These are phyloP conservation scores for Pituophis catenifer DNA, from an alignment of 2,113 vertebrate species.

Conservation along the genomic window DNA sequence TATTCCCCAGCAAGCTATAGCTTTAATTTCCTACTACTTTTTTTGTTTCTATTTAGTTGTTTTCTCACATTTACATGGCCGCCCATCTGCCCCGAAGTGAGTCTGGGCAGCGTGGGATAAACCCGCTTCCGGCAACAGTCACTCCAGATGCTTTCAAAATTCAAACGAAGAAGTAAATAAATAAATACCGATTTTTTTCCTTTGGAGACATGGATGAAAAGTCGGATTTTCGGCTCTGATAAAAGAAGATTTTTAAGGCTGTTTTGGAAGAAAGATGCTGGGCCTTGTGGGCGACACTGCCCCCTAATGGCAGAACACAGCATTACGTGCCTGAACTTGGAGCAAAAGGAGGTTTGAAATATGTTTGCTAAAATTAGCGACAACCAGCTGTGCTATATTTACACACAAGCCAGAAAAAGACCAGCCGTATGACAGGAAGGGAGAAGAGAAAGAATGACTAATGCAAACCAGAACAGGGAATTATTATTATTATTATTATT, in stretches of 20 bases:
- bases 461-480: not conserved
- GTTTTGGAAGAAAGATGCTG: not conserved
- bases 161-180: not conserved
- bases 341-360: not conserved
- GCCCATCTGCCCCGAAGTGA: not conserved
- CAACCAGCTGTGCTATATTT: not conserved
- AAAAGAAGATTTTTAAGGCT: no score
- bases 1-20: not conserved
- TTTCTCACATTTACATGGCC: not conserved
- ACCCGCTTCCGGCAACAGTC: not conserved
- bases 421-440: not conserved
- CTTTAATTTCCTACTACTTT: not conserved
- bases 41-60: not conserved
- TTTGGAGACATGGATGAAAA: not conserved
- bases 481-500: no score
- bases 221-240: not conserved
- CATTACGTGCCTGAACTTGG: not conserved
- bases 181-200: not conserved
- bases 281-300: not conserved
- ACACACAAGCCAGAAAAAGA: not conserved
- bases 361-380: constrained; percentile 4
- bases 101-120: not conserved
- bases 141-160: not conserved
- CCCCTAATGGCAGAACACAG: not conserved
- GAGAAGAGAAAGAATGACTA: not conserved